Evolutionary conservation across 2,888 invertebrate species (phyloP), one percentile per base, ranked within the genome.

Genomic region (Serrognathus titanus): DNA sequence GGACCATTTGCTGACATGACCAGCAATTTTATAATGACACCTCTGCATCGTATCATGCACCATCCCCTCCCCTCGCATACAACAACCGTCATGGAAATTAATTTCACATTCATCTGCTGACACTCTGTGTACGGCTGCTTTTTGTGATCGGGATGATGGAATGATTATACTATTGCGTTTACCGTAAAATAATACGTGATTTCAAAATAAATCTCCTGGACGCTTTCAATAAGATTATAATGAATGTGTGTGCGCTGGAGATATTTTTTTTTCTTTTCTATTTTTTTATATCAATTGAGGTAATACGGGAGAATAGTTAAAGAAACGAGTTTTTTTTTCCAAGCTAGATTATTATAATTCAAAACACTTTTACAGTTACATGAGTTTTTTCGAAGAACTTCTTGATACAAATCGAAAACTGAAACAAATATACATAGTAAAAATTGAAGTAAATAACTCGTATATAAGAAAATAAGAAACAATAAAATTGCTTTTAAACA

Each of bases 1-100:
- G 66, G 69, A 67, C 76, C 76, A 77, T 77, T 77, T 77, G 74
- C 76, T 72, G 73, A 75, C 75, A 72, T 77, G 77, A 77, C 76
- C 68, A 73, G 76, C 76, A 73, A 55, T 52, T 72, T 72, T 70
- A 71, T 76, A 76, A 77, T 76, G 75, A 76, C 75, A 76, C 75
- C 75, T 74, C 69, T 69, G 65, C 37, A 51, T 53, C 55, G 57
- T 54, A 69, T 69, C 70, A 69, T 69, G 68, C 69, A 68, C 64
- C 68, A 68, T 66, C 69, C 70, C 67, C 67, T 65, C 64, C 69
- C 69, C 67, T 66, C 66, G 62, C 60, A 69, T 66, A 71, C 69
- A 71, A 69, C 69, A 67, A 64, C 67, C 73, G 72, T 75, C 74
- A 75, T 71, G 69, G 68, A 68, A 73, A 73, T 74, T 75, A 75